These are phyloP conservation scores for Eospalax fontanierii DNA, from an alignment of 2,797 vertebrate species.

Conservation along the genomic window DNA sequence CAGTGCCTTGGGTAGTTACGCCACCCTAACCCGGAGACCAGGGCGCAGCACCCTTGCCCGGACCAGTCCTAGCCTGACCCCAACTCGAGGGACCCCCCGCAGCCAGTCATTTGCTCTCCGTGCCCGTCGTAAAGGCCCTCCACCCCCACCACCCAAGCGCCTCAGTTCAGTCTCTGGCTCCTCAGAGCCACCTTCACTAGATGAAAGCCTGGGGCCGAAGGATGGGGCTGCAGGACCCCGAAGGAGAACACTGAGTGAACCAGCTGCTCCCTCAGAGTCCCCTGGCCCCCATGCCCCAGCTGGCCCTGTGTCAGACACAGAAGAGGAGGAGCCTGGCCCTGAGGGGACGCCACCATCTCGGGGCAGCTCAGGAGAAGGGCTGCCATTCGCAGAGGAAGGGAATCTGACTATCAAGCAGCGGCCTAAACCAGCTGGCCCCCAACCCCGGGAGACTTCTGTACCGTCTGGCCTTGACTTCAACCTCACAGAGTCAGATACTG, in stretches of 20 bases:
- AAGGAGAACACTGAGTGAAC: constrained; percentile 93
- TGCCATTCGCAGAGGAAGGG: constrained; percentile 97
- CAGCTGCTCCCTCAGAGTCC: constrained; percentile 84
- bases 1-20: constrained; percentile 93
- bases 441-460: constrained; percentile 24
- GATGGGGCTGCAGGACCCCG: constrained; percentile 78
- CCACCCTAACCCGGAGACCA: constrained; percentile 94
- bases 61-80: constrained; percentile 83
- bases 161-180: constrained; percentile 94
- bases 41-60: constrained; percentile 90
- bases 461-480: constrained; percentile 92
- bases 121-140: constrained; percentile 94
- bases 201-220: constrained; percentile 37
- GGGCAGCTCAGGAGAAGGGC: constrained; percentile 91
- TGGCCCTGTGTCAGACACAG: constrained; percentile 84
- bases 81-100: constrained; percentile 91
- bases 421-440: constrained; percentile 90
- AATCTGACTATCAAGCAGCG: constrained; percentile 98
- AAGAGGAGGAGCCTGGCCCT: constrained; percentile 91
- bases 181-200: constrained; percentile 73
- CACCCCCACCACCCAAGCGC: constrained; percentile 95
- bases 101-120: constrained; percentile 97
- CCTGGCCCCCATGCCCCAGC: constrained; percentile 9
- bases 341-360: constrained; percentile 85
- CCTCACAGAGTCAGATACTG: constrained; percentile 96